Percentiles rank a stretch among this genome's conserved stretches.
These are phyloP conservation scores for Oncorhynchus masou DNA, from an alignment of 2,113 vertebrate genomes.

Conservation along the genomic window DNA sequence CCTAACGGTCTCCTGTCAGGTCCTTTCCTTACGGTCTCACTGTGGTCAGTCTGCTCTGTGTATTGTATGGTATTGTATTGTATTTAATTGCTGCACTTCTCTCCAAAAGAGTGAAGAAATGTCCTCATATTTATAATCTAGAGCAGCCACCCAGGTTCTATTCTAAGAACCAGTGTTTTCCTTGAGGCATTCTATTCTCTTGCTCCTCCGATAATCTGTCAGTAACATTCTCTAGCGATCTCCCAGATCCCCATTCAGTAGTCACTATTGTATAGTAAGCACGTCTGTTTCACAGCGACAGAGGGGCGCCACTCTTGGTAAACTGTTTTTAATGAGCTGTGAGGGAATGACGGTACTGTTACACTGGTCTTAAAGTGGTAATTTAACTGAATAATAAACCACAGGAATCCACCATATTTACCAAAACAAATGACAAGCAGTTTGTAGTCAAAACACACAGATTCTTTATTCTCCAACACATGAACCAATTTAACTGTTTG, in stretches of 20 bases:
- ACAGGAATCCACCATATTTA: constrained; percentile 9
- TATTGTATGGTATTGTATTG: too few species aligned
- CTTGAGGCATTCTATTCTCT: not conserved
- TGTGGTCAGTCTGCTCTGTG: too few species aligned
- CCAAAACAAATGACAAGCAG: not conserved
- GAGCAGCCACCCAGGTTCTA: too few species aligned
- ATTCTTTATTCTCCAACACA: too few species aligned
- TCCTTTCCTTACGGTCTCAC: too few species aligned
- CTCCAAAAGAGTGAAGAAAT: too few species aligned
- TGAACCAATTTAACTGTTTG: too few species aligned
- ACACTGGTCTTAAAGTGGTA: not conserved
- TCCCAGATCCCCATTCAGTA: constrained; percentile 14
- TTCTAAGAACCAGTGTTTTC: too few species aligned
- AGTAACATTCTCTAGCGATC: constrained; percentile 14
- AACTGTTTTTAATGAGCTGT: not conserved
- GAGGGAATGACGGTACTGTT: not conserved
- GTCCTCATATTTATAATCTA: too few species aligned
- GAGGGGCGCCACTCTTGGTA: not conserved
- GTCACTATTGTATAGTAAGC: constrained; percentile 8
- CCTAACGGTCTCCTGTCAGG: too few species aligned
- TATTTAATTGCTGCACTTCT: too few species aligned
- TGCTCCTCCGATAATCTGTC: constrained; percentile 12
- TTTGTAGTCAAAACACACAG: not conserved
- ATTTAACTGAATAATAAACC: not conserved
- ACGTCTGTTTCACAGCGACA: not conserved